A percentile compares a stretch with the other conserved stretches of the same genome.
Evolutionary conservation across 2,888 invertebrate species (phyloP).

Genomic region (Tholera decimalis): DNA sequence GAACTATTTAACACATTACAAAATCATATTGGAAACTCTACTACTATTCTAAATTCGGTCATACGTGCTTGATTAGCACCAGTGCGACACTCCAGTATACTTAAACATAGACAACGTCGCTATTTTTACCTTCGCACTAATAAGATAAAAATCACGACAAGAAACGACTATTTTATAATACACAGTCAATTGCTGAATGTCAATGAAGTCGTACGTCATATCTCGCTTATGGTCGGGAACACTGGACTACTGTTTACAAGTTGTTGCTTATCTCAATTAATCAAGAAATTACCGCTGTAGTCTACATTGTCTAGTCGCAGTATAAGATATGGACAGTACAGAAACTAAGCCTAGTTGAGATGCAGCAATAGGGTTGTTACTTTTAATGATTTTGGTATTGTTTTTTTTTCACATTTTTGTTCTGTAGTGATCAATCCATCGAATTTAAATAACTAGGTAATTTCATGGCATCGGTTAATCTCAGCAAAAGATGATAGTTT

Average conservation of each 20-base stretch:
- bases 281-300: conserved; percentile 36
- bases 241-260: conserved; percentile 10
- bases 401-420: no score
- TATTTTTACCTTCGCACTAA: conserved; percentile 70
- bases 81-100: conserved; percentile 41
- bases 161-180: conserved; percentile 61
- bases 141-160: conserved; percentile 58
- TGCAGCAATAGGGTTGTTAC: no score
- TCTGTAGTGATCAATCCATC: no score
- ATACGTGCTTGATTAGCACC: conserved; percentile 65
- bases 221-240: conserved; percentile 10
- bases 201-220: conserved; percentile 51
- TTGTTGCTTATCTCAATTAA: conserved; percentile 49
- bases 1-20: conserved; percentile 61
- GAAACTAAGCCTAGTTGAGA: no score
- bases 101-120: conserved; percentile 65
- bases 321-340: no score
- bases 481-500: no score
- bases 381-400: no score
- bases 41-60: conserved; percentile 67
- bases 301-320: conserved; percentile 24
- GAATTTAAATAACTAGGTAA: no score
- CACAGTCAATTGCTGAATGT: conserved; percentile 36
- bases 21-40: conserved; percentile 54
- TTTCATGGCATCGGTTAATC: no score